These are phyloP conservation scores for Thymelicus acteon DNA, from an alignment of 2,888 invertebrate species.

Conservation along the genomic window DNA sequence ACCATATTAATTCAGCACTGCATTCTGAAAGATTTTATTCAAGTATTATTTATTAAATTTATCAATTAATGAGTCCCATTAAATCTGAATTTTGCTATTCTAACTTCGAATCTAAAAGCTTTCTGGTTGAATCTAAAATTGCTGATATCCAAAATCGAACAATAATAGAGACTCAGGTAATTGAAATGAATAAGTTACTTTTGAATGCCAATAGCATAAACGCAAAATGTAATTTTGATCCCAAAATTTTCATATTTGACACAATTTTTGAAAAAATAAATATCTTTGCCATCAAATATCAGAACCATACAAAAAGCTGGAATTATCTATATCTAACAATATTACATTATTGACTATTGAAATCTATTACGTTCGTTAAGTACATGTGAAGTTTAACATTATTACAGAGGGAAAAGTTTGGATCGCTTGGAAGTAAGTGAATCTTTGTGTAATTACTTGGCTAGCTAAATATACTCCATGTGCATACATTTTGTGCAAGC, in stretches of 20 bases:
- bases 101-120: not conserved
- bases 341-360: constrained; percentile 68
- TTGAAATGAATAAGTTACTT: constrained; percentile 48
- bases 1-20: not conserved
- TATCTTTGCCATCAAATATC: constrained; percentile 41
- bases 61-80: too few species aligned
- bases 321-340: constrained; percentile 56
- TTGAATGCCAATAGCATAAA: constrained; percentile 56
- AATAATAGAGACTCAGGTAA: constrained; percentile 42
- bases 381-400: constrained; percentile 61
- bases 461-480: constrained; percentile 47
- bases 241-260: constrained; percentile 58
- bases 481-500: constrained; percentile 51
- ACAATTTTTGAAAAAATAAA: constrained; percentile 38
- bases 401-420: constrained; percentile 26
- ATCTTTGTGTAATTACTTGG: constrained; percentile 37
- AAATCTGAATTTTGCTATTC: too few species aligned
- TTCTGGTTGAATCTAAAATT: not conserved
- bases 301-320: constrained; percentile 51
- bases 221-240: constrained; percentile 67
- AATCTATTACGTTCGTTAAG: constrained; percentile 73
- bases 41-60: too few species aligned
- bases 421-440: constrained; percentile 22
- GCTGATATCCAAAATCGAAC: constrained; percentile 7
- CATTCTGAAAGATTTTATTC: not conserved